phyloP scores from a whole-genome alignment of 2,888 invertebrate species.

The Eustalomyia histrio region DNA sequence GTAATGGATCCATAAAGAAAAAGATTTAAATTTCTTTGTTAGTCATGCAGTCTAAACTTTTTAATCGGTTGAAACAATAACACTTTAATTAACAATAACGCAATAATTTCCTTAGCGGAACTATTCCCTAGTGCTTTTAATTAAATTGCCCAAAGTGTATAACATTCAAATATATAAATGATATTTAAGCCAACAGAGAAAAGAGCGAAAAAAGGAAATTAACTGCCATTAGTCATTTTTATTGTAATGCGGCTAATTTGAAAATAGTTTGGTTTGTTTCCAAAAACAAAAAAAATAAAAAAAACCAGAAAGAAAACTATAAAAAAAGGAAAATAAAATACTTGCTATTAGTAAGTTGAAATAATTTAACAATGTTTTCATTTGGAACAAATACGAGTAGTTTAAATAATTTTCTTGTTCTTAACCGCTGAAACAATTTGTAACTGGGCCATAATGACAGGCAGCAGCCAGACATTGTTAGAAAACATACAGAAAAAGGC shows the following conservation, averaged over 20 bases:
- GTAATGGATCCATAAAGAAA: no score
- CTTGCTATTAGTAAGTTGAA: conserved; percentile 62
- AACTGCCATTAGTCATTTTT: conserved; percentile 67
- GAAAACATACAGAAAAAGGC: background rate
- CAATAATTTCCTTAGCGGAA: no score
- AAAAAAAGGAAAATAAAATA: conserved; percentile 23
- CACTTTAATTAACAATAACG: no score
- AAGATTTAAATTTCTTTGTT: no score
- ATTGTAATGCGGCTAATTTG: conserved; percentile 60
- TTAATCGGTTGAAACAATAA: no score
- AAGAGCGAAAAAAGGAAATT: conserved; percentile 63
- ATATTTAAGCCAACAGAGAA: conserved; percentile 19
- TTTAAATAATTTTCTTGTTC: conserved; percentile 44
- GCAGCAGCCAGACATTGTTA: conserved; percentile 30
- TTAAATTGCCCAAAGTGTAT: background rate
- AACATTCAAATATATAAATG: no score
- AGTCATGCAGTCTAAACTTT: no score
- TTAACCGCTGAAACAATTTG: conserved; percentile 48
- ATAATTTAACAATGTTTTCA: conserved; percentile 67
- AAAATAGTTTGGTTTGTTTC: conserved; percentile 51
- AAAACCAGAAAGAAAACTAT: background rate
- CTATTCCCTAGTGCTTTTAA: background rate
- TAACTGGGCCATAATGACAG: conserved; percentile 59
- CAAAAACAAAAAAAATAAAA: conserved; percentile 32
- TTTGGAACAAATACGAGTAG: conserved; percentile 56